Conservation (phyloP, 1,140 invertebrate species). For the Sesamia nonagrioides region DNA sequence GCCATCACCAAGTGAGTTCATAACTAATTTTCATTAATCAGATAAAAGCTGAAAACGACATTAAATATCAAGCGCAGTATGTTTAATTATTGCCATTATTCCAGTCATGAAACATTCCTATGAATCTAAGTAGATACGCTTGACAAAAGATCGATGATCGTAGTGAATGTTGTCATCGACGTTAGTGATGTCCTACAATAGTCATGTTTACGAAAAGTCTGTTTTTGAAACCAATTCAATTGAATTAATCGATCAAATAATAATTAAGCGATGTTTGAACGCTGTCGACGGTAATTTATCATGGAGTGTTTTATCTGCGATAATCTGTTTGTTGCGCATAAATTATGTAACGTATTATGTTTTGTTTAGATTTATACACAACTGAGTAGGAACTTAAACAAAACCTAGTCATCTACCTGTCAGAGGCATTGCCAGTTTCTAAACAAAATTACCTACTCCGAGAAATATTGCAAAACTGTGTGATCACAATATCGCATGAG, state of each 20-base stretch:
- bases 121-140: too few species aligned
- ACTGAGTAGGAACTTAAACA: neutral
- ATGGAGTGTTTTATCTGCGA: neutral
- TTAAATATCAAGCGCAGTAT: neutral
- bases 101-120: too few species aligned
- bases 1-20: conserved; percentile 97
- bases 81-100: neutral
- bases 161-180: too few species aligned
- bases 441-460: neutral
- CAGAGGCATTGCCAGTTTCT: neutral
- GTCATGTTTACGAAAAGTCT: neutral
- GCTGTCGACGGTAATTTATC: neutral
- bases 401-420: too few species aligned
- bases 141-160: too few species aligned
- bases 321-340: neutral
- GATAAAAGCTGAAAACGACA: neutral
- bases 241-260: neutral
- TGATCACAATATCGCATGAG: conserved; percentile 47
- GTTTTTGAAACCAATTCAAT: too few species aligned
- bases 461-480: conserved; percentile 48
- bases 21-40: neutral
- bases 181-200: neutral
- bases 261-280: neutral
- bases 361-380: neutral
- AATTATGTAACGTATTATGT: neutral